Conservation (phyloP, 2,888 invertebrate genomes). For the Willowsia nigromaculata region DNA sequence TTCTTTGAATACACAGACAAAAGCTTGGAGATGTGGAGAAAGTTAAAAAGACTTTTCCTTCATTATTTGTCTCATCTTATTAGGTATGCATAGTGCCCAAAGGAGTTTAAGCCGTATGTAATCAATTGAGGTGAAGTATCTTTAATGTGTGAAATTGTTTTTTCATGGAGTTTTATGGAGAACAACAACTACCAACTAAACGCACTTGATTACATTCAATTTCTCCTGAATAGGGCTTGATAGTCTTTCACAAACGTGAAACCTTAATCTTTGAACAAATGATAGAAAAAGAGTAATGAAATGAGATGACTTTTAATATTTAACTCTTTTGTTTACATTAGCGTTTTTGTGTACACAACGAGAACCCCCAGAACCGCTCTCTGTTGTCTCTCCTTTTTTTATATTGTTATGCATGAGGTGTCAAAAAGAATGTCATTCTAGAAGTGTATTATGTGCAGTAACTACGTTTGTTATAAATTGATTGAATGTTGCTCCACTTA, state of each 20-base stretch:
- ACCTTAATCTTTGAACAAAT: constrained; percentile 44
- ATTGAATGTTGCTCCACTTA: neutral
- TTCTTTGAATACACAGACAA: neutral
- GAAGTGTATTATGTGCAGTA: neutral
- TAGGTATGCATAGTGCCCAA: constrained; percentile 43
- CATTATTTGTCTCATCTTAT: constrained; percentile 6
- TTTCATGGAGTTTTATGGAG: constrained; percentile 37
- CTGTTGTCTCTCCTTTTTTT: neutral
- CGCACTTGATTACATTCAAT: constrained; percentile 40
- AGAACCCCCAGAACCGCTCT: neutral
- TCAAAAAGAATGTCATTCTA: neutral
- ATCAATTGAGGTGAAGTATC: constrained; percentile 63
- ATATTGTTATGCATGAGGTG: neutral
- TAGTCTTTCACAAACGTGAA: neutral
- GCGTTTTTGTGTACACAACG: constrained; percentile 35
- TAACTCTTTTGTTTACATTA: constrained; percentile 64
- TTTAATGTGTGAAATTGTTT: constrained; percentile 62
- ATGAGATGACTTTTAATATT: constrained; percentile 68
- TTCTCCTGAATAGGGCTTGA: constrained; percentile 13
- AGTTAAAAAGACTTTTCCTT: constrained; percentile 17
- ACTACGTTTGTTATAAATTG: neutral
- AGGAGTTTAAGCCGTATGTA: constrained; percentile 49
- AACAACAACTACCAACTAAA: neutral
- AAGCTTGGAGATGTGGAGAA: neutral
- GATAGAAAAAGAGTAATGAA: constrained; percentile 36